These are phyloP conservation scores for Cryptus viduatorius DNA, from an alignment of 2,888 invertebrate genomes.

Conservation along the genomic window DNA sequence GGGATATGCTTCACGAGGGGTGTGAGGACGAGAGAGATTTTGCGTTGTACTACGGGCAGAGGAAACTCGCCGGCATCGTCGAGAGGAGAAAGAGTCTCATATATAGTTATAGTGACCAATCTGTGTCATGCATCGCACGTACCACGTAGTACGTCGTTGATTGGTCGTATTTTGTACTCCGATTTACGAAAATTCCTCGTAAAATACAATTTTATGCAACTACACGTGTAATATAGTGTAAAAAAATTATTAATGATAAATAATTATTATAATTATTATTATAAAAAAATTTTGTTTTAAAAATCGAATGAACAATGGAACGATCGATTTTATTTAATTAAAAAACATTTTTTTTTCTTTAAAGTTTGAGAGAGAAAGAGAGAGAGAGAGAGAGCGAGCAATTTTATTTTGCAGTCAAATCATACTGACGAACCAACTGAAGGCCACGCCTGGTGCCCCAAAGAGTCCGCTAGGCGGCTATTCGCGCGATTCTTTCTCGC, in stretches of 20 bases:
- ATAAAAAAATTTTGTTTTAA: background rate
- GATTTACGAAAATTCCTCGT: background rate
- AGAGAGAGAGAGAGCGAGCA: no score
- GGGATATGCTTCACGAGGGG: constrained; percentile 23
- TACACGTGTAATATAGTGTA: background rate
- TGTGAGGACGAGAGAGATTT: constrained; percentile 14
- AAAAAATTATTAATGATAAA: background rate
- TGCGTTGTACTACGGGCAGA: constrained; percentile 11
- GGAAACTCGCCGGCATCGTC: constrained; percentile 8
- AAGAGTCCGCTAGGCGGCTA: background rate
- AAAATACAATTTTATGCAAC: background rate
- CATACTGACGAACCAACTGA: background rate
- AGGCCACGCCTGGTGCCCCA: background rate
- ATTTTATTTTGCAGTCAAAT: no score
- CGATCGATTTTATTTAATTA: no score
- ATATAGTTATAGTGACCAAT: background rate
- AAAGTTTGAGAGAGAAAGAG: no score
- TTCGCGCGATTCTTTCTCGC: constrained; percentile 12
- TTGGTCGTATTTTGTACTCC: background rate
- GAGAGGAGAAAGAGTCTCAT: background rate
- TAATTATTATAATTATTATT: background rate
- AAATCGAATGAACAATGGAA: no score
- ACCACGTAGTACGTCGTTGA: background rate
- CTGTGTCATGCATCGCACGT: constrained; percentile 3
- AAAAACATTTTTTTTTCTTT: no score